phyloP scores from a whole-genome alignment of 2,113 vertebrate species.

The Phainopepla nitens region DNA sequence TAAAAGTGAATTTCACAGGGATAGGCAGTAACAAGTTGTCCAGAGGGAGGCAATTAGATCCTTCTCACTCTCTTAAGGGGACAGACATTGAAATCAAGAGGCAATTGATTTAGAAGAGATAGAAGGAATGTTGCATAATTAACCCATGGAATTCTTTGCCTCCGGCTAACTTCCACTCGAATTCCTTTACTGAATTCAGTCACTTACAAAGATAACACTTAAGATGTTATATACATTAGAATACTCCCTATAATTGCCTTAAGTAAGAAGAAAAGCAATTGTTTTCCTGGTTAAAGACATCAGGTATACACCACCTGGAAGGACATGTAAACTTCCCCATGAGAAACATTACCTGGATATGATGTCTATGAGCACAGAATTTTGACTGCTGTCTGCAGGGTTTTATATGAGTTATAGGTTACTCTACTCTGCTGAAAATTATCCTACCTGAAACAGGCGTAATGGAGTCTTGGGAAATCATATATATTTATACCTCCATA shows the following conservation, averaged over 20 bases:
- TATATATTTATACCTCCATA: background rate
- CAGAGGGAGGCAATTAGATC: slow-evolving; percentile 13
- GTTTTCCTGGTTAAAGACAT: background rate
- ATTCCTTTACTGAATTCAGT: background rate
- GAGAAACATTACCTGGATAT: background rate
- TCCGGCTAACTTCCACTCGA: background rate
- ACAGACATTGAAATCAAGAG: slow-evolving; percentile 26
- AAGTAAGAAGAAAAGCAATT: background rate
- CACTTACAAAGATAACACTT: background rate
- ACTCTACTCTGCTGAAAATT: background rate
- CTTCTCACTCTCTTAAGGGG: background rate
- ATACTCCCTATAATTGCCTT: background rate
- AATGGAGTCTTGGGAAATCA: background rate
- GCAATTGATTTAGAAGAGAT: slow-evolving; percentile 7
- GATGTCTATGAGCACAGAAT: background rate
- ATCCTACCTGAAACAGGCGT: background rate
- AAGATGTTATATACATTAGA: background rate
- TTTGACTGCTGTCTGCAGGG: background rate
- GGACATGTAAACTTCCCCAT: background rate
- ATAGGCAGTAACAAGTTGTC: background rate
- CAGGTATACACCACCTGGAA: background rate
- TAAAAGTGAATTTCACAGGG: background rate
- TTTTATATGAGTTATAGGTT: background rate
- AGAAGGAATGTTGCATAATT: slow-evolving; percentile 12
- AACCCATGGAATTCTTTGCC: background rate